A percentile compares a stretch with the other conserved stretches of the same genome.
These are phyloP conservation scores for Brachyistius frenatus DNA, from an alignment of 2,113 vertebrate species.

Conservation along the genomic window DNA sequence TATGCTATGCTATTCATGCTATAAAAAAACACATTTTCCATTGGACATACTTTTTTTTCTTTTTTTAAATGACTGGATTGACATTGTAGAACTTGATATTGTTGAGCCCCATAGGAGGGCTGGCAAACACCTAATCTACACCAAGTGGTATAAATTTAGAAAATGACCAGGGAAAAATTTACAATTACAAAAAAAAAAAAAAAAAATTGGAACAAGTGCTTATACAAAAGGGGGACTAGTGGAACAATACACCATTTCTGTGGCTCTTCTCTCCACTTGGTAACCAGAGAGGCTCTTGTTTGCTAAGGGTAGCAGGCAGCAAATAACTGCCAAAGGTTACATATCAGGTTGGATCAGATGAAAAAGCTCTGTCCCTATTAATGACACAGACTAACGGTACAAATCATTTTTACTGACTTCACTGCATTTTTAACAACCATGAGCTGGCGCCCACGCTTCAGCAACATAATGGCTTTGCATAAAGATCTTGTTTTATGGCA, in stretches of 20 bases:
- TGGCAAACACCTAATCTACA: too few species aligned
- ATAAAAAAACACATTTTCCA: too few species aligned
- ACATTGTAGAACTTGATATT: too few species aligned
- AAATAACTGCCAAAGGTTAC: constrained; percentile 38
- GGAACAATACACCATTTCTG: neutral
- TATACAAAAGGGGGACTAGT: neutral
- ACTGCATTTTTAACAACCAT: neutral
- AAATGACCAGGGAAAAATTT: neutral
- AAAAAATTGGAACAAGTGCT: neutral
- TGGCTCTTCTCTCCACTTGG: neutral
- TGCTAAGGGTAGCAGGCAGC: constrained; percentile 1
- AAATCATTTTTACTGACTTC: constrained; percentile 31
- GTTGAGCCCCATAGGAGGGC: too few species aligned
- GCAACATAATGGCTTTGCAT: constrained; percentile 26
- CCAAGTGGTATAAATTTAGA: neutral
- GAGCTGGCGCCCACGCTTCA: neutral
- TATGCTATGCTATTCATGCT: too few species aligned
- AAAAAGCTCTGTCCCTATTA: constrained; percentile 13
- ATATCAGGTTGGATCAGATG: constrained; percentile 10
- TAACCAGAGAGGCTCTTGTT: neutral
- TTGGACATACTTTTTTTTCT: too few species aligned
- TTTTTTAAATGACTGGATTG: too few species aligned
- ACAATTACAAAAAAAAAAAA: too few species aligned
- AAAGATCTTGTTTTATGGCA: constrained; percentile 35
- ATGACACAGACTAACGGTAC: constrained; percentile 25